Base-by-base conservation (phyloP, 2,888 invertebrate genomes). In the Liopterus haemorrhoidalis region DNA sequence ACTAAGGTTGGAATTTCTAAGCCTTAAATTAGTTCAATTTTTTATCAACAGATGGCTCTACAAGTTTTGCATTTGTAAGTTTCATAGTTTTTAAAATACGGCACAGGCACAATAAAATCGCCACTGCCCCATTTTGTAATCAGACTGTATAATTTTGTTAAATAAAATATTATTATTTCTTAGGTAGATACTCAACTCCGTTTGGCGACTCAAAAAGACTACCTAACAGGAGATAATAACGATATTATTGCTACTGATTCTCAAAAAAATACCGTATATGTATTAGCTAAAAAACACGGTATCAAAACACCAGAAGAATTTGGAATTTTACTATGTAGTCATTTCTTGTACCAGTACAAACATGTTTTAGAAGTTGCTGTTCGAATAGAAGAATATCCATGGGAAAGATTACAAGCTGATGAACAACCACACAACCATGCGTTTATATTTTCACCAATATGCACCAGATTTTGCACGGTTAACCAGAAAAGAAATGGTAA, bases 201-300 rank as follows among this genome's bases (percentile, higher is more conserved):
- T 54, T 68, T 87, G 41, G 72, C 76, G 48, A 78, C 78, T 2
- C 78, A 81, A 59, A 79, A 78, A 52, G 85, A 87, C 52, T 88
- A 85, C 64, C 67, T 81, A 1, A 61, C 72, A 51, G 82, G 67
- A n/a, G 83, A 87, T 66, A 88, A 88, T 61, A 75, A 79, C 38
- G 83, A 85, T 59, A 82, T 88, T 48, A 81, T 88, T 12, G 86
- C 86, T 8, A 87, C 87, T 1, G 87, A 87, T 60, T 82, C 85
- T 1, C 87, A 87, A 63, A 87, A 87, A 68, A 88, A 88, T 61
- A 86, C 85, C 1, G 81, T 87, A 24, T 87, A 85, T 61, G 66
- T 87, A 25, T 64, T 87, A 54, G 87, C 87, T 5, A 86, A 85
- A 61, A 82, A 85, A 58, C 72, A 82, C 60, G 87, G 86, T 36